Evolutionary conservation across 2,797 vertebrate genomes (phyloP).

Genomic region (Semaprochilodus insignis): DNA sequence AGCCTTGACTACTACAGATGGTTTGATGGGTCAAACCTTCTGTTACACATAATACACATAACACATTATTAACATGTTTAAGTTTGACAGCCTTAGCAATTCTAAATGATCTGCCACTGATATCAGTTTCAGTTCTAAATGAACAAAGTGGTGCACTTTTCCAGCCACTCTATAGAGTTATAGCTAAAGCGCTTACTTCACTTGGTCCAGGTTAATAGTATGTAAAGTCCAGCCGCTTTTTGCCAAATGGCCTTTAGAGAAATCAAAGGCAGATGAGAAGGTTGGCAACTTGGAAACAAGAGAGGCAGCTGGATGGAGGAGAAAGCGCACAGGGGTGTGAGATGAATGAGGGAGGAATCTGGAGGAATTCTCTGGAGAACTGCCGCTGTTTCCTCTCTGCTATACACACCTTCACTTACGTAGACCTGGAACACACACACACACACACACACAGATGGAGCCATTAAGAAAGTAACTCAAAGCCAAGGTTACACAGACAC

Average conservation of each 20-base stretch:
- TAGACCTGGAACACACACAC: constrained; percentile 76
- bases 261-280: not conserved
- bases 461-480: constrained; percentile 5
- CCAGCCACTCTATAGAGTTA: not conserved
- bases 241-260: not conserved
- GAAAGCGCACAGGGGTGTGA: constrained; percentile 18
- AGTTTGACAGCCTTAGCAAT: no score
- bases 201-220: not conserved
- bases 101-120: not conserved
- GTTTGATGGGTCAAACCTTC: no score
- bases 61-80: no score
- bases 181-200: not conserved
- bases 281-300: not conserved
- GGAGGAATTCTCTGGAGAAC: constrained; percentile 54
- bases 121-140: not conserved
- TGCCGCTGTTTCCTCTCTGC: constrained; percentile 52
- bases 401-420: constrained; percentile 75
- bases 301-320: constrained; percentile 3
- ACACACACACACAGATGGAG: constrained; percentile 40
- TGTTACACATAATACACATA: no score
- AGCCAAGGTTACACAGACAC: constrained; percentile 22
- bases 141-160: not conserved
- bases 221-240: not conserved
- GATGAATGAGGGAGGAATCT: constrained; percentile 36
- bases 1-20: no score